These are phyloP conservation scores for Leptinotarsa defecta DNA, from an alignment of 1,140 invertebrate genomes.

Conservation along the genomic window DNA sequence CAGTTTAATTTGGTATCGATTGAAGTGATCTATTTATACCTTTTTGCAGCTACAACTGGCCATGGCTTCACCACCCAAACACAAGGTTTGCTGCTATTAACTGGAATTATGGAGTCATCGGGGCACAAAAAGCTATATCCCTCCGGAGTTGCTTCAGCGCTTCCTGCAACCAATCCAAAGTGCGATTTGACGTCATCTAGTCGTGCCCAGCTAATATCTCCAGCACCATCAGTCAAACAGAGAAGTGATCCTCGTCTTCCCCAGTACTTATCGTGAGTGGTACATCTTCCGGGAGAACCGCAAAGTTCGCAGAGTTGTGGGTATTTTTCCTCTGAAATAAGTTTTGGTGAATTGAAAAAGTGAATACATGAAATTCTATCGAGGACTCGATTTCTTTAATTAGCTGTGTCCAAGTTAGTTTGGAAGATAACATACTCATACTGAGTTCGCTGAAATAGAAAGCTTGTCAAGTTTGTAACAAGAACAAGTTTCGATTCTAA, in stretches of 20 bases:
- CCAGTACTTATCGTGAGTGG: constrained; percentile 75
- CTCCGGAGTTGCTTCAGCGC: constrained; percentile 55
- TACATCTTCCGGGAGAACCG: constrained; percentile 65
- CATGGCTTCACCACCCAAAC: constrained; percentile 79
- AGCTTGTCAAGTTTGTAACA: too few relatives aligned
- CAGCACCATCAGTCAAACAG: constrained; percentile 76
- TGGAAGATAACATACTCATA: too few relatives aligned
- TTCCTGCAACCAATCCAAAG: constrained; percentile 63
- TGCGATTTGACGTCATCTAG: constrained; percentile 66
- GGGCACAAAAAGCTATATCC: constrained; percentile 78
- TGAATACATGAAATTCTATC: too few relatives aligned
- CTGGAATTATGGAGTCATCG: constrained; percentile 71
- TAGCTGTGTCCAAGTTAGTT: too few relatives aligned
- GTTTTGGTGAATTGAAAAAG: too few relatives aligned
- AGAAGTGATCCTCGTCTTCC: constrained; percentile 77
- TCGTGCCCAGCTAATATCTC: constrained; percentile 81
- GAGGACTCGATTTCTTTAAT: too few relatives aligned
- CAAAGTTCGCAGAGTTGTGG: constrained; percentile 73
- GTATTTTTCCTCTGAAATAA: constrained; percentile 67
- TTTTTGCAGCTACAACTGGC: constrained; percentile 68
- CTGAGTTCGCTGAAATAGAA: too few relatives aligned
- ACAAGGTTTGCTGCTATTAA: constrained; percentile 66
- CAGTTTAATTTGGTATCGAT: neutral
- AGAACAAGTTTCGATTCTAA: too few relatives aligned
- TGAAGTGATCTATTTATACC: constrained; percentile 52